Conservation (phyloP, 2,113 vertebrate species). For the Carassius auratus region DNA sequence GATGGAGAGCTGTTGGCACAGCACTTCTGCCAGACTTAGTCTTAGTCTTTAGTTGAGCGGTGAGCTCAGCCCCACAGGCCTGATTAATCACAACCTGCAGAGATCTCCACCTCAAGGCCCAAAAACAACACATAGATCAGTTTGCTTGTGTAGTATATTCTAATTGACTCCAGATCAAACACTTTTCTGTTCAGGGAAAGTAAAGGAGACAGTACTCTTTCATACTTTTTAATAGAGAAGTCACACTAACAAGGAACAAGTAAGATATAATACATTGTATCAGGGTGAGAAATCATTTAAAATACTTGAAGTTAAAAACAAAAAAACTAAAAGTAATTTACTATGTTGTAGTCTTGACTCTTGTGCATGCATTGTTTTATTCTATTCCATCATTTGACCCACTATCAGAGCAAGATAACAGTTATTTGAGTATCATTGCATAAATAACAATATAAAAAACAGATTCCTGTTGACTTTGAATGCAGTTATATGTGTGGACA, state of each 20-base stretch:
- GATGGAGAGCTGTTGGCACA: constrained; percentile 78
- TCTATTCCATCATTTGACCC: neutral
- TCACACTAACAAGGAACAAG: neutral
- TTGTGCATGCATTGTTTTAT: neutral
- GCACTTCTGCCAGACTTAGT: constrained; percentile 73
- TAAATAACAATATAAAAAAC: neutral
- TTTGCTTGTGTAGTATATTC: neutral
- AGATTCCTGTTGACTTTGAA: neutral
- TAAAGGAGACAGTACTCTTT: neutral
- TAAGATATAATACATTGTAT: neutral
- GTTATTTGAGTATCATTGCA: neutral
- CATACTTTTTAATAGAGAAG: neutral
- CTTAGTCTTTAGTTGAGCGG: constrained; percentile 63
- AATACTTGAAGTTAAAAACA: neutral
- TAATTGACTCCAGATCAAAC: neutral
- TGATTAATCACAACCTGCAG: constrained; percentile 70
- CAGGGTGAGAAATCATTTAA: neutral
- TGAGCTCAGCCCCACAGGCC: constrained; percentile 59
- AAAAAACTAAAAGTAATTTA: neutral
- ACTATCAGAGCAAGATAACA: neutral
- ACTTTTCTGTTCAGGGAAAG: neutral
- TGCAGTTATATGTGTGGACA: neutral
- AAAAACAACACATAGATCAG: constrained; percentile 13
- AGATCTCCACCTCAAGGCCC: constrained; percentile 22
- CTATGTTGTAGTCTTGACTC: neutral